Percentiles rank a stretch among this genome's conserved stretches.
phyloP scores from a whole-genome alignment of 1,140 invertebrate species.

The Branchinecta lynchi region DNA sequence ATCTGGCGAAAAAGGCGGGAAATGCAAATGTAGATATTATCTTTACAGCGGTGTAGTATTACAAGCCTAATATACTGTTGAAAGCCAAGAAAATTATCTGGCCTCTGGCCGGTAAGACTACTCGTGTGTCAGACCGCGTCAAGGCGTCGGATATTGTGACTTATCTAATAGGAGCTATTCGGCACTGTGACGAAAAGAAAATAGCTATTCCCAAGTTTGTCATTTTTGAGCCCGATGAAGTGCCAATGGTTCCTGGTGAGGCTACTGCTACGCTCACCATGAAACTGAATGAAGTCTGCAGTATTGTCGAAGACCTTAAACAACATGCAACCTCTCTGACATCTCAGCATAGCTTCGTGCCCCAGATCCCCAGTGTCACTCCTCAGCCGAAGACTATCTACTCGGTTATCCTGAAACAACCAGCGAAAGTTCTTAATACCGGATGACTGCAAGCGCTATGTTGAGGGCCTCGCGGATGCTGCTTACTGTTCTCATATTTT shows the following conservation, averaged over 20 bases:
- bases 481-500: conserved; percentile 1
- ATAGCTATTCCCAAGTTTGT: background rate
- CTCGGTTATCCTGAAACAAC: background rate
- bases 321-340: background rate
- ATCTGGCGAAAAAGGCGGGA: background rate
- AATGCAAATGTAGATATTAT: conserved; percentile 1
- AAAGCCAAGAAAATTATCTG: conserved; percentile 1
- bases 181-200: conserved; percentile 9
- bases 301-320: background rate
- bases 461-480: background rate
- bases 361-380: background rate
- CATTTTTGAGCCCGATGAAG: background rate
- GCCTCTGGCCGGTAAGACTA: too few species aligned
- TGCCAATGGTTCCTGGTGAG: conserved; percentile 8
- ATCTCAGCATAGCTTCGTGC: background rate
- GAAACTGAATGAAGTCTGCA: conserved; percentile 6
- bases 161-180: conserved; percentile 5
- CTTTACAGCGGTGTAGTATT: background rate
- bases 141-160: background rate
- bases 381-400: background rate
- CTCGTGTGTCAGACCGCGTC: too few species aligned
- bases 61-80: conserved; percentile 9
- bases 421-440: background rate
- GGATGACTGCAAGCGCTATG: background rate
- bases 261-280: conserved; percentile 4